Evolutionary conservation across 2,888 invertebrate genomes (phyloP), one percentile per base, ranked within the genome.

Genomic region (Heliconius aoede): DNA sequence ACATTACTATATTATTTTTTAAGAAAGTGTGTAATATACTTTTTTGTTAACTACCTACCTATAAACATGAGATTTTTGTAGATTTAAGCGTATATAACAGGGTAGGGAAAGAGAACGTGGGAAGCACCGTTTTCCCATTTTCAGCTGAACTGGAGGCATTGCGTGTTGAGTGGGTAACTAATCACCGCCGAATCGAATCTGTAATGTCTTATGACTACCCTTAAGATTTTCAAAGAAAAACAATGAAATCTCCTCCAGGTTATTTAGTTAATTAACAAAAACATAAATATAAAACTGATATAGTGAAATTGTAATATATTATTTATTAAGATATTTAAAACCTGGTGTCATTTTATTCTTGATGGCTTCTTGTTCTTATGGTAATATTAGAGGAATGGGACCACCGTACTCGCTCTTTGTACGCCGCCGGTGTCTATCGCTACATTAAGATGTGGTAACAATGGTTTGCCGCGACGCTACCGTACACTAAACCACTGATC

Each of bases 361-460:
- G 9, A 46, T 24, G 58, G 58, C 58, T 61, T 72, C 18, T 36
- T 40, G 26, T 40, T 69, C 18, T 36, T 40, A 72, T 72, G 40
- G 28, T 40, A 40, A 72, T 61, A 72, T 8, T 3, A 7, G 15
- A 24, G n/a, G 15, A 36, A 69, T 32, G 24, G 18, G 24, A 30
- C 32, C 24, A 64, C 64, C 68, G 11, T 26, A 60, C 40, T 51
- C 24, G 21, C 21, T 72, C 32, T 72, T 11, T 65, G 21, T 46
- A 30, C 18, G 13, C 60, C 24, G 61, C 64, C 28, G 9, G 72
- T 79, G 76, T 74, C 72, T 77, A 60, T 60, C 28, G n/a, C 11
- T 60, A 68, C 77, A 74, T 77, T 74, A 65, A 76, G 76, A 78
- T 76, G 73, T 51, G 46, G 8, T 51, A 72, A 74, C 76, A 79